A percentile compares a stretch with the other conserved stretches of the same genome.
phyloP scores from a whole-genome alignment of 2,113 vertebrate genomes.

The Bujurquina vittata region DNA sequence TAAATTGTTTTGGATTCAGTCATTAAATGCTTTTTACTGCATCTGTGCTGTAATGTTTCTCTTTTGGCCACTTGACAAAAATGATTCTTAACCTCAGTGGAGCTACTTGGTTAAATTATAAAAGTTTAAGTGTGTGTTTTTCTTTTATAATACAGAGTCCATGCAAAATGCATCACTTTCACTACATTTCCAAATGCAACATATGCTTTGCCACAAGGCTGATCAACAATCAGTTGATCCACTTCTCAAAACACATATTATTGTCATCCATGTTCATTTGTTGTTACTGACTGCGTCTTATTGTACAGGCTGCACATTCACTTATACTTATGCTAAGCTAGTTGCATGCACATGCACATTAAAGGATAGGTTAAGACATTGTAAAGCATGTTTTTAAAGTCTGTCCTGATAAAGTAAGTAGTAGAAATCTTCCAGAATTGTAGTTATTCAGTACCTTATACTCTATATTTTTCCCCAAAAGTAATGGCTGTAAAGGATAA shows the following conservation, averaged over 20 bases:
- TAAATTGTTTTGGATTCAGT: constrained; percentile 19
- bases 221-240: background rate
- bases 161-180: background rate
- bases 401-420: background rate
- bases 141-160: background rate
- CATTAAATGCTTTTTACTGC: background rate
- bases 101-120: constrained; percentile 5
- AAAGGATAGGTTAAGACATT: background rate
- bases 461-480: background rate
- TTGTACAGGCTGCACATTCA: constrained; percentile 11
- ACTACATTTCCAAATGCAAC: background rate
- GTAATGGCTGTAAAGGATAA: background rate
- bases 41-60: constrained; percentile 14
- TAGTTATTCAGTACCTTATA: too few relatives aligned
- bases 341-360: background rate
- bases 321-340: constrained; percentile 10
- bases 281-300: constrained; percentile 21
- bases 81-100: constrained; percentile 14
- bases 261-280: too few relatives aligned
- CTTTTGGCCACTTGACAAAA: constrained; percentile 8
- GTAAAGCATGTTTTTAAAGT: background rate
- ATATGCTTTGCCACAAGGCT: background rate
- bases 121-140: background rate
- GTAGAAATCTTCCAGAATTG: background rate
- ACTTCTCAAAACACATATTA: constrained; percentile 10